These are phyloP conservation scores for Leptinotarsa rubiginosa DNA, from an alignment of 2,888 invertebrate genomes.

Conservation along the genomic window DNA sequence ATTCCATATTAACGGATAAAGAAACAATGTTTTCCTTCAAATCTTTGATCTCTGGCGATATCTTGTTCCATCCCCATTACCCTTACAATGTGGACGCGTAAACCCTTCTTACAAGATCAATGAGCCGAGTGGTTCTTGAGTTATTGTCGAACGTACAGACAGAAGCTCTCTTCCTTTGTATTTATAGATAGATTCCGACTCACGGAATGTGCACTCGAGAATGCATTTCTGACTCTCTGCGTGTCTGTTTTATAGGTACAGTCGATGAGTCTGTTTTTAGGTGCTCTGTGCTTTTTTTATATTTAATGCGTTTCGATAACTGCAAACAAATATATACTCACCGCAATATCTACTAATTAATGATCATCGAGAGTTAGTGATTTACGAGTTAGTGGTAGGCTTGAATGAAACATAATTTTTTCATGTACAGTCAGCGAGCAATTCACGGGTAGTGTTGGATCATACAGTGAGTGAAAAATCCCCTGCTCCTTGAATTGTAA, in stretches of 20 bases:
- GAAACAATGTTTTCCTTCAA: background rate
- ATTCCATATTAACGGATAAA: background rate
- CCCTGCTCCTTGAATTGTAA: no score
- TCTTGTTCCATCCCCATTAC: background rate
- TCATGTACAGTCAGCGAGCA: no score
- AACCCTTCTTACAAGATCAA: slow-evolving; percentile 10
- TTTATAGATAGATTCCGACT: slow-evolving; percentile 19
- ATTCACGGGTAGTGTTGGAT: no score
- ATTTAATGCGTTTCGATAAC: slow-evolving; percentile 16
- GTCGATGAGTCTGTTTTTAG: slow-evolving; percentile 16
- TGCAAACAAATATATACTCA: slow-evolving; percentile 5
- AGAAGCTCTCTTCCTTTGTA: slow-evolving; percentile 13
- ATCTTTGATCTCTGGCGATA: background rate
- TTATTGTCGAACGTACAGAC: slow-evolving; percentile 6
- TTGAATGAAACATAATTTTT: no score
- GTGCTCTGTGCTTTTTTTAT: slow-evolving; percentile 8
- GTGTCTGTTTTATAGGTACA: slow-evolving; percentile 4
- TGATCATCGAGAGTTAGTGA: background rate
- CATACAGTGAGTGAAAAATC: no score
- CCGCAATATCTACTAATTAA: background rate
- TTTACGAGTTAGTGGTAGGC: background rate
- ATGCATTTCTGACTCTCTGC: background rate
- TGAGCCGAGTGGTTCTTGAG: slow-evolving; percentile 20
- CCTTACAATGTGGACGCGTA: background rate
- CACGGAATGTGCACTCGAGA: slow-evolving; percentile 18